phyloP scores from a whole-genome alignment of 2,888 invertebrate genomes.

The Gari tellinella region DNA sequence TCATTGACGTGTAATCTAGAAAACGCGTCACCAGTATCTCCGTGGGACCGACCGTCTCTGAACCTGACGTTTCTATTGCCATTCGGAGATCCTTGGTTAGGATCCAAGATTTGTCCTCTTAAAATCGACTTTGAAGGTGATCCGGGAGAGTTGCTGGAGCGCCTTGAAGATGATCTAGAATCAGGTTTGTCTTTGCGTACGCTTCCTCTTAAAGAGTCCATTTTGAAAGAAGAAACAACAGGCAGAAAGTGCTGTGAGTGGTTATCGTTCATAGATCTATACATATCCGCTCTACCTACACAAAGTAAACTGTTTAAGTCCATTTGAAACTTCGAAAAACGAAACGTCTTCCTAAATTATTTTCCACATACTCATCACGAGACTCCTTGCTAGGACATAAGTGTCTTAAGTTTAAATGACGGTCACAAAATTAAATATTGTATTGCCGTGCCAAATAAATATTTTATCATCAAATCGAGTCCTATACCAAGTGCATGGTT shows the following conservation, averaged over 20 bases:
- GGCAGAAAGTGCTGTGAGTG: not conserved
- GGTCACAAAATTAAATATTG: too few species aligned
- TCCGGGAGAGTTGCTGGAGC: slow-evolving; percentile 7
- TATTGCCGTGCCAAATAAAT: too few species aligned
- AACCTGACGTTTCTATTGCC: slow-evolving; percentile 42
- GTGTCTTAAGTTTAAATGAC: too few species aligned
- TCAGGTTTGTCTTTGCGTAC: not conserved
- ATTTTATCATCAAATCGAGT: too few species aligned
- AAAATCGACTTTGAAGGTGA: slow-evolving; percentile 43
- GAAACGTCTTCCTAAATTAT: too few species aligned
- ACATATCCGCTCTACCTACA: slow-evolving; percentile 7
- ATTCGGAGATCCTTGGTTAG: slow-evolving; percentile 40
- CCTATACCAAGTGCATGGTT: too few species aligned
- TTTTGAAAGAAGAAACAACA: not conserved
- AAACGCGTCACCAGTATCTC: slow-evolving; percentile 15
- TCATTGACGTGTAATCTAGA: slow-evolving; percentile 43
- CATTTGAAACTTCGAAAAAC: not conserved
- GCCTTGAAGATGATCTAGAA: not conserved
- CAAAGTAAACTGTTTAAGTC: slow-evolving; percentile 19
- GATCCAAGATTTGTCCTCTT: slow-evolving; percentile 18
- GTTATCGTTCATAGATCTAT: not conserved
- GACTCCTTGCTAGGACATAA: too few species aligned
- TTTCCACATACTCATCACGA: too few species aligned
- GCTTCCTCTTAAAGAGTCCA: not conserved
- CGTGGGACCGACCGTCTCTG: slow-evolving; percentile 18